Evolutionary conservation across 2,888 invertebrate genomes (phyloP), one percentile per base, ranked within the genome.

Genomic region (Bellardia pandia): DNA sequence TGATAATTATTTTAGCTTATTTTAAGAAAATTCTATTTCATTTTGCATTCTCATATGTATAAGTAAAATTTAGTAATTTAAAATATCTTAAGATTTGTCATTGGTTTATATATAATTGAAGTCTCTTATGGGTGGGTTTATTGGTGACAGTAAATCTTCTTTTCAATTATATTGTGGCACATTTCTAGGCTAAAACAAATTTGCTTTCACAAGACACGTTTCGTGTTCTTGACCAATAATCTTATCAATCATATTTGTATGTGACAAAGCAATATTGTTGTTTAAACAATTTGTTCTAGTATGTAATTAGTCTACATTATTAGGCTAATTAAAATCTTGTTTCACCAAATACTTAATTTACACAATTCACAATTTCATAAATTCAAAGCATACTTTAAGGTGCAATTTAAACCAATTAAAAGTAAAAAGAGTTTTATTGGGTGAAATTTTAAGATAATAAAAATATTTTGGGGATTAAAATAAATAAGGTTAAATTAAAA

Each of bases 331-430:
- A 40, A 16, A 48, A 76, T 23, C 14, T n/a, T 53, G 13, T 64
- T 64, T 23, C 16, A 56, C 6, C 58, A 58, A n/a, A 11, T n/a
- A 64, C 40, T n/a, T 33, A 30, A 64, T 14, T 3, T 16, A 64
- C 4, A 51, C 33, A 33, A 40, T 37, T n/a, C 13, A 37, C 16
- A 62, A 68, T 45, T 45, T 45, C 6, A 3, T 3, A 45, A 13
- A 68, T 71, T 64, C 13, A 23, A 45, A 74, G 56, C 62, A 72
- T 37, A 56, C 23, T 72, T 72, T 45, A 30, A 48, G 80, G 80
- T 16, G 13, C 58, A 60, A 77, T 40, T 2, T n/a, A 64, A 64
- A 64, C 40, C 30, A 30, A 2, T 8, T 30, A 58, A 23, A 30
- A 58, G 11, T 30, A 0, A 9, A 30, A 30, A 13, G 30, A 30